Evolutionary conservation across 1,140 invertebrate species (phyloP).

Genomic region (Drosophila busckii): DNA sequence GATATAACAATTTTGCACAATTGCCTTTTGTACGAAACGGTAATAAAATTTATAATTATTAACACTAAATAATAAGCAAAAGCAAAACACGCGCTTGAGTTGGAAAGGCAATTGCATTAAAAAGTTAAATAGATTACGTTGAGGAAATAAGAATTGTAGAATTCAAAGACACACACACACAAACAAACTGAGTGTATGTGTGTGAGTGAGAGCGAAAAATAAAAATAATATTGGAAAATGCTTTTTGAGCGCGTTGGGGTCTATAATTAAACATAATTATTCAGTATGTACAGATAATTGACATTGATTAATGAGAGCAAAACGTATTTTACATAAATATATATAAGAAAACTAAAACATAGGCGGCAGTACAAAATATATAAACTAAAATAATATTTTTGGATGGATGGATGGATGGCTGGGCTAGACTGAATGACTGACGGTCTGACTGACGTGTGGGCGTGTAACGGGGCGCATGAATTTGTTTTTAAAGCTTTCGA

Average conservation of each 20-base stretch:
- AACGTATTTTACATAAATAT: slow-evolving; percentile 8
- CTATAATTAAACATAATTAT: slow-evolving; percentile 78
- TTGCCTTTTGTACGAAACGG: slow-evolving; percentile 14
- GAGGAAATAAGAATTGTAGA: not conserved
- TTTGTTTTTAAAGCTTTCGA: too few species aligned
- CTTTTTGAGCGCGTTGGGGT: slow-evolving; percentile 50
- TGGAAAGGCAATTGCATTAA: slow-evolving; percentile 42
- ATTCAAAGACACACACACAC: slow-evolving; percentile 16
- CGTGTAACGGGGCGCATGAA: too few species aligned
- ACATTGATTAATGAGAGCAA: slow-evolving; percentile 78
- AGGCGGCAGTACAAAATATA: slow-evolving; percentile 47
- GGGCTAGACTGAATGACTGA: slow-evolving; percentile 31
- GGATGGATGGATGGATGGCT: slow-evolving; percentile 33
- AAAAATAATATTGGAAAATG: slow-evolving; percentile 71
- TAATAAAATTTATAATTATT: slow-evolving; percentile 34
- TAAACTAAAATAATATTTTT: slow-evolving; percentile 69
- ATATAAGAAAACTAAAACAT: slow-evolving; percentile 54
- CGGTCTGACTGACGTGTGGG: slow-evolving; percentile 10
- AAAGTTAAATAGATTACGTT: slow-evolving; percentile 1
- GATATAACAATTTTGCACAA: slow-evolving; percentile 26
- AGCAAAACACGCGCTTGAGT: slow-evolving; percentile 43
- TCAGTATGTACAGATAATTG: slow-evolving; percentile 78
- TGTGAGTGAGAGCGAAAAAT: too few species aligned
- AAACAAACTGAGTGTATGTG: slow-evolving; percentile 3
- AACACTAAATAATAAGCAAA: slow-evolving; percentile 38